Base-by-base conservation (phyloP, 2,888 invertebrate genomes). In the Drosophila ezoana region DNA sequence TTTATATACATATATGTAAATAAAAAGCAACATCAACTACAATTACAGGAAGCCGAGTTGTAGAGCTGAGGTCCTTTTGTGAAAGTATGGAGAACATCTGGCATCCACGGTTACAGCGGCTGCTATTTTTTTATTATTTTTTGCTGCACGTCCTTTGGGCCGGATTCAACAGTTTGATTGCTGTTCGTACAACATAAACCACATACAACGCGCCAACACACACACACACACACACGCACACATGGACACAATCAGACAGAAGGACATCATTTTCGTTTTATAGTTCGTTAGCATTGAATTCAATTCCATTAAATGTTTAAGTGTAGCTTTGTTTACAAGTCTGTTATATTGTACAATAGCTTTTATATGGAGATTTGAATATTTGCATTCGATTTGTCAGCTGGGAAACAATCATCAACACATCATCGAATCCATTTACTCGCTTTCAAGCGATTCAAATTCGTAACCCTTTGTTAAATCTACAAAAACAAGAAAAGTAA, bases 111-210 rank as follows among this genome's bases (percentile, higher is more conserved):
- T 49, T 53, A 51, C 57, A 65, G 40, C 47, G 71, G 44, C 47
- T 69, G 54, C 49, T 35, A 63, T 74, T 28, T 76, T 60, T 59
- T 60, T 74, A 1, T 76, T 57, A 60, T 28, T 69, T 28, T 59
- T 32, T 49, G 38, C 18, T 43, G 51, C 40, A 64, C 58, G 58
- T 64, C 62, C 59, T 81, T 76, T 81, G 59, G 65, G 65, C 54
- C 52, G 67, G 68, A 82, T 66, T 82, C 82, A 79, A 79, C 82
- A 82, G 79, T 79, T 79, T 81, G 79, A 81, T 68, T 81, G 79
- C 79, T 59, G 65, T 60, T 53, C 52, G 45, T 45, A 45, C 60
- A 47, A 54, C 59, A 59, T 38, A 67, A 11, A 41, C 58, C 45
- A 56, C 51, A 70, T 40, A 13, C 28, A 20, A 16, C 43, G 16